Percentiles rank a stretch among this genome's conserved stretches.
Evolutionary conservation across 2,797 vertebrate genomes (phyloP).

Genomic region (Mastacembelus armatus): DNA sequence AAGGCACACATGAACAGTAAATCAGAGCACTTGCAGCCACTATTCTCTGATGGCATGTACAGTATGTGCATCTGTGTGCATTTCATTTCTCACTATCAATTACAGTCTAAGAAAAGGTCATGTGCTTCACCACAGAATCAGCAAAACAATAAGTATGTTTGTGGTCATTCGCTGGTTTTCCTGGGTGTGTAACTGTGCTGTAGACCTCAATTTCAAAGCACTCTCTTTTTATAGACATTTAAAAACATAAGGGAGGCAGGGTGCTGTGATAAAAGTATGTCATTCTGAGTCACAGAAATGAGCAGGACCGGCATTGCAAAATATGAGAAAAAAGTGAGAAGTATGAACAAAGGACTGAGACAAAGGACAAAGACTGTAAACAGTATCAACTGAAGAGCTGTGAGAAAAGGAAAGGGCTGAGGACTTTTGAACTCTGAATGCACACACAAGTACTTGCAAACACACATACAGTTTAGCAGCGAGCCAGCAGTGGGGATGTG

Average conservation of each 20-base stretch:
- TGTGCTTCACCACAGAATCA: constrained; percentile 4
- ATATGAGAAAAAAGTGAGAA: constrained; percentile 16
- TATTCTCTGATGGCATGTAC: constrained; percentile 35
- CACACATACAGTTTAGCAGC: constrained; percentile 10
- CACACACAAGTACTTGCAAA: neutral
- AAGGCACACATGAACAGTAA: constrained; percentile 57
- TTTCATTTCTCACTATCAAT: constrained; percentile 53
- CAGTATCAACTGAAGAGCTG: constrained; percentile 15
- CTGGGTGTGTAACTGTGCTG: constrained; percentile 30
- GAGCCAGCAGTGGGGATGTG: constrained; percentile 45
- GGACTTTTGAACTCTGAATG: constrained; percentile 6
- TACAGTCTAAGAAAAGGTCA: constrained; percentile 46
- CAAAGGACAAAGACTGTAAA: constrained; percentile 37
- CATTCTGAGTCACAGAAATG: constrained; percentile 5
- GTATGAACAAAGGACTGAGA: constrained; percentile 21
- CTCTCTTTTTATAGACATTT: constrained; percentile 41
- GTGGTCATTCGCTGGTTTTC: constrained; percentile 16
- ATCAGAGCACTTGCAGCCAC: constrained; percentile 49
- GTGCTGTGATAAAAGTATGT: constrained; percentile 19
- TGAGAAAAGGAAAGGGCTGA: constrained; percentile 13
- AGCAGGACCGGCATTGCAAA: constrained; percentile 32
- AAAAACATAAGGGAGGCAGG: constrained; percentile 41
- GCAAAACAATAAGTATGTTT: constrained; percentile 43
- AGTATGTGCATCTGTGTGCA: constrained; percentile 19
- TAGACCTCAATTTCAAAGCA: constrained; percentile 56